Evolutionary conservation across 2,888 invertebrate species (phyloP), one percentile per base, ranked within the genome.

Genomic region (Papilio protenor): DNA sequence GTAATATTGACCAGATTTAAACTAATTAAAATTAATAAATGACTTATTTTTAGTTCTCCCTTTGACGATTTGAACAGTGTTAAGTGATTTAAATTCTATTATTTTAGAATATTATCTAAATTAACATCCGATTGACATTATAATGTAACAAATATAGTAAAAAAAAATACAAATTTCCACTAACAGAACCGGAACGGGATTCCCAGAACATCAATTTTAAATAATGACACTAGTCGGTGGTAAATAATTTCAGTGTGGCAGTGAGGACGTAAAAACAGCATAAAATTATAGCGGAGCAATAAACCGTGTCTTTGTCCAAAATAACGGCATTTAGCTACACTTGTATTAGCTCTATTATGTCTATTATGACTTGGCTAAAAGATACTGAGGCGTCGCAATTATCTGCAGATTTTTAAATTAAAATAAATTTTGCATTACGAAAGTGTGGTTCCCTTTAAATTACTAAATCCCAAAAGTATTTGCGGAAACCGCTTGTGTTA

Each of bases 281-380:
- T 75, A 75, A 78, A 75, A 75, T 78, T 78, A 75, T 78, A 72
- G 55, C 75, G 55, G 64, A 47, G 78, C 70, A 77, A 78, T 78
- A 78, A 78, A 78, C 78, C 11, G 57, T 77, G 75, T 75, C 77
- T 74, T 55, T 73, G 66, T 59, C 21, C 73, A 72, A 61, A 52
- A 33, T 59, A 59, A 66, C 61, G 75, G 70, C 18, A 77, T 33
- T 10, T 61, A 69, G 55, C 69, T 55, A 55, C 40, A 73, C 14
- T n/a, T 12, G 8, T 57, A 47, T 49, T 3, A 40, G 40, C 6
- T 16, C 40, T 73, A 11, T 47, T 69, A 21, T 21, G 3, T 69
- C 45, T 21, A 66, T 18, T 52, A 52, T 52, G 52, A 52, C 52
- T 52, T 1, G 1, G 18, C 52, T 52, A 52, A 16, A 52, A 12